Evolutionary conservation across 2,113 vertebrate genomes (phyloP).

Genomic region (Sinosuthora webbiana): DNA sequence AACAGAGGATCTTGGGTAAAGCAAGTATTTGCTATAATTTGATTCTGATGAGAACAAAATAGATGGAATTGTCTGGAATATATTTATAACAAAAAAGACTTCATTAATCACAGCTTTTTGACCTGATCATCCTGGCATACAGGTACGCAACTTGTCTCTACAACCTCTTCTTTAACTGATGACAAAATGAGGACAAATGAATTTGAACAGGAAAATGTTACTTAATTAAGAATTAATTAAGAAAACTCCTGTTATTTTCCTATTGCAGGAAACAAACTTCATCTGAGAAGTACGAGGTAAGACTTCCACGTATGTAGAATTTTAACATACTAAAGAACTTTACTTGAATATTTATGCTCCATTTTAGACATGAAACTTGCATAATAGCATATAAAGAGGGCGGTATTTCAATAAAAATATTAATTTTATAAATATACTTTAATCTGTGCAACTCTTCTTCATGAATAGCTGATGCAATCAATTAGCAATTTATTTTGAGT

Average conservation of each 20-base stretch:
- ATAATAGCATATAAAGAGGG: not conserved
- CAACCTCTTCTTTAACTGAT: not conserved
- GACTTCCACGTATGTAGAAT: not conserved
- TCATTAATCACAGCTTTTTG: not conserved
- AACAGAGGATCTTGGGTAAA: not conserved
- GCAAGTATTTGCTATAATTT: constrained; percentile 30
- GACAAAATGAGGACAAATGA: not conserved
- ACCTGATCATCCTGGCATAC: not conserved
- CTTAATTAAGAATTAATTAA: not conserved
- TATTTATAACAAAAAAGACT: not conserved
- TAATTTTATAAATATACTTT: not conserved
- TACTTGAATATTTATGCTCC: not conserved
- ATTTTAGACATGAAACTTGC: constrained; percentile 3
- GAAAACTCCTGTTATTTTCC: not conserved
- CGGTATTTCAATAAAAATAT: not conserved
- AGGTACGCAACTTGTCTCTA: not conserved
- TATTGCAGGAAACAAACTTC: not conserved
- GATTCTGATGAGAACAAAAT: constrained; percentile 40
- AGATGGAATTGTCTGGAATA: not conserved
- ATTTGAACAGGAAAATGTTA: constrained; percentile 3
- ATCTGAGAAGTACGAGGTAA: not conserved
- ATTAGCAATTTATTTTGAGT: not conserved
- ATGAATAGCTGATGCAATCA: not conserved
- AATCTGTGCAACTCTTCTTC: not conserved
- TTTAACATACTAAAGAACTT: not conserved